Conservation (phyloP, 2,888 invertebrate genomes). For the Choreutis nemorana region DNA sequence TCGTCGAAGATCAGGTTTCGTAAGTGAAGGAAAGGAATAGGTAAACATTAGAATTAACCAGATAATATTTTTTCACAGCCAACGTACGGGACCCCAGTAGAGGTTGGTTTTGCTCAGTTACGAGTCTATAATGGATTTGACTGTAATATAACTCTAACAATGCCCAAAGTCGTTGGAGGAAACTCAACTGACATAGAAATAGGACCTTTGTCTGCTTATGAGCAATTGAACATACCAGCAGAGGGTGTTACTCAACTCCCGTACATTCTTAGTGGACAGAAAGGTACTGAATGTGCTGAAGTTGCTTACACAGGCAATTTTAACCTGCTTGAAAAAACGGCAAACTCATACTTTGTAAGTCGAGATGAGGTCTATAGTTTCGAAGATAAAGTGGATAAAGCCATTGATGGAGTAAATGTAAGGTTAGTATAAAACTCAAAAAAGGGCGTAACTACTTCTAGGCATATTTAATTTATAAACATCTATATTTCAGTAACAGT, state of each 20-base stretch:
- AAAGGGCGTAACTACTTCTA: not conserved
- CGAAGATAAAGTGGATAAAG: conserved; percentile 49
- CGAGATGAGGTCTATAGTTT: conserved; percentile 29
- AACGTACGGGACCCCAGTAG: conserved; percentile 68
- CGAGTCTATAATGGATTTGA: conserved; percentile 75
- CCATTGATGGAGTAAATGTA: conserved; percentile 38
- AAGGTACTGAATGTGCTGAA: conserved; percentile 23
- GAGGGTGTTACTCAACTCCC: conserved; percentile 24
- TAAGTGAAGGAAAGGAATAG: too few species aligned
- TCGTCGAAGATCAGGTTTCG: too few species aligned
- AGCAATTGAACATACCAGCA: conserved; percentile 39
- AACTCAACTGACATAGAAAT: conserved; percentile 17
- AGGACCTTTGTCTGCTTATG: conserved; percentile 42
- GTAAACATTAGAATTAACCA: not conserved
- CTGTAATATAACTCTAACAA: conserved; percentile 56
- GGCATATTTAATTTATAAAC: not conserved
- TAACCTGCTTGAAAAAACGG: conserved; percentile 31
- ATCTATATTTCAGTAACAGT: not conserved
- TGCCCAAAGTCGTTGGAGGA: conserved; percentile 17
- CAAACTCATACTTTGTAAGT: conserved; percentile 47
- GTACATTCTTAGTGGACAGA: conserved; percentile 35
- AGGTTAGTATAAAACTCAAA: conserved; percentile 31
- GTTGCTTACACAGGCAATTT: conserved; percentile 25
- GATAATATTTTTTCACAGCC: conserved; percentile 32
- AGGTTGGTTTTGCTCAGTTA: conserved; percentile 67